Evolutionary conservation across 2,113 vertebrate species (phyloP).

Genomic region (Junco hyemalis): DNA sequence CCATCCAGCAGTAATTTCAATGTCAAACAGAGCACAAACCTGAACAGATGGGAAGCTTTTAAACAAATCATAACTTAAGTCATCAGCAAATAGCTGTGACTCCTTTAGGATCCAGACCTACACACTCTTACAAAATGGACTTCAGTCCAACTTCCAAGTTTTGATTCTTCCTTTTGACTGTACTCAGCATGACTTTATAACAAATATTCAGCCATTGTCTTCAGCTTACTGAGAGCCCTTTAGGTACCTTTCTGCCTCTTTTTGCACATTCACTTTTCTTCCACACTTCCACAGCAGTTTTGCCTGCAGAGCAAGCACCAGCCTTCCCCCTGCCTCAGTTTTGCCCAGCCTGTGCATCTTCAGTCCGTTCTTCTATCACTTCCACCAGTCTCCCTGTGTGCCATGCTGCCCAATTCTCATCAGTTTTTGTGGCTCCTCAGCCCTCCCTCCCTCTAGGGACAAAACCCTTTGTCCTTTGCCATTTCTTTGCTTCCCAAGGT

Average conservation of each 20-base stretch:
- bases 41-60: slow-evolving; percentile 33
- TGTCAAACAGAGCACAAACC: neutral
- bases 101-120: neutral
- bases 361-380: neutral
- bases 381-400: accelerated
- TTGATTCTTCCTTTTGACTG: neutral
- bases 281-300: neutral
- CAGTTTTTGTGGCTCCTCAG: neutral
- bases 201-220: neutral
- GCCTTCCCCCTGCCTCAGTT: neutral
- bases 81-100: neutral
- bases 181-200: neutral
- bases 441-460: neutral
- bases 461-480: neutral
- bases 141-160: neutral
- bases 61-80: slow-evolving; percentile 20
- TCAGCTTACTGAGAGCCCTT: neutral
- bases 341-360: neutral
- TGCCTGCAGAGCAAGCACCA: neutral
- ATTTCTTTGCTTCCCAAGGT: neutral
- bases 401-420: neutral
- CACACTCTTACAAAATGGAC: neutral
- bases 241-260: neutral
- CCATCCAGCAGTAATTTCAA: slow-evolving; percentile 23
- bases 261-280: neutral